Conservation (phyloP, 1,140 invertebrate species). For the Ceratina calcarata region DNA sequence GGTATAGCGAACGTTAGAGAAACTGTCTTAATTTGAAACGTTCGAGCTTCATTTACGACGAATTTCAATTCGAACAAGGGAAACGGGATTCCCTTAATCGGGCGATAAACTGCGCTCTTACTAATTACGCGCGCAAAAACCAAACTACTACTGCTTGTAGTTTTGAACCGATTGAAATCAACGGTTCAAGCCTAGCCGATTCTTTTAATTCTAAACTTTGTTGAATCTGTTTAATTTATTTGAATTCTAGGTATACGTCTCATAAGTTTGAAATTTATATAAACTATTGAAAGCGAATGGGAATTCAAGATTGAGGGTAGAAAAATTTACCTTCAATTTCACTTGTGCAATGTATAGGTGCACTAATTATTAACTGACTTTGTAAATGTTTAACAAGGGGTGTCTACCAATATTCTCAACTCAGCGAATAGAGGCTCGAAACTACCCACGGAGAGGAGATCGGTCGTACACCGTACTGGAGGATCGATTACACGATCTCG, state of each 20-base stretch:
- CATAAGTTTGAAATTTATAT: too few species aligned
- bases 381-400: too few species aligned
- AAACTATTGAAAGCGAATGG: too few species aligned
- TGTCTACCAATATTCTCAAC: too few species aligned
- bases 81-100: conserved; percentile 25
- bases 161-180: background rate
- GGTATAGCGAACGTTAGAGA: conserved; percentile 33
- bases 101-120: conserved; percentile 35
- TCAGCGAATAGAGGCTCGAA: background rate
- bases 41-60: conserved; percentile 38
- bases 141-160: background rate
- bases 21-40: conserved; percentile 45
- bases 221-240: too few species aligned
- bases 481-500: conserved; percentile 47
- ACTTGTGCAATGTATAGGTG: too few species aligned
- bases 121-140: conserved; percentile 30
- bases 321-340: too few species aligned
- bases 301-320: too few species aligned
- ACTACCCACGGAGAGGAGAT: background rate
- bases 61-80: conserved; percentile 39
- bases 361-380: too few species aligned
- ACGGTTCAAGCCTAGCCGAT: background rate
- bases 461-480: background rate
- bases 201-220: background rate
- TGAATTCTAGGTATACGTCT: too few species aligned